Conservation (phyloP, 2,888 invertebrate species). For the Acholoe squamosa region DNA sequence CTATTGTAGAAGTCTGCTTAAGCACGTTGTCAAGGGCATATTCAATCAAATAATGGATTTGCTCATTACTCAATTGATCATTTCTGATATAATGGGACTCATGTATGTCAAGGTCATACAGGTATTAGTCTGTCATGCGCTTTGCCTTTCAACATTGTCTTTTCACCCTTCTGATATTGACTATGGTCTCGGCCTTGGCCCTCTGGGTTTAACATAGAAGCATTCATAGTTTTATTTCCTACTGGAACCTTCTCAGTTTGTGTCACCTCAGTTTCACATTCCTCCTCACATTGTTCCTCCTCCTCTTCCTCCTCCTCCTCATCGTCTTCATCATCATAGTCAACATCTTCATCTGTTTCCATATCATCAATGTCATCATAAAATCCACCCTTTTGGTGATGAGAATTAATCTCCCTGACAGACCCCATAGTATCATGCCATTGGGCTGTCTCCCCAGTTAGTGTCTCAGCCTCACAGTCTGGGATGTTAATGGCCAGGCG, state of each 20-base stretch:
- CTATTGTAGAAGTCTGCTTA: too few relatives aligned
- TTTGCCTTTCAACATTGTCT: background rate
- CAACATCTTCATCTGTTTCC: background rate
- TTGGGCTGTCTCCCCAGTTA: background rate
- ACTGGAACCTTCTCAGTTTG: background rate
- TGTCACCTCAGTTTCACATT: background rate
- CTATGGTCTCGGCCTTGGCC: background rate
- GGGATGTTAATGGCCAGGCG: constrained; percentile 34
- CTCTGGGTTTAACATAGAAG: background rate
- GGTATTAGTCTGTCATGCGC: constrained; percentile 8
- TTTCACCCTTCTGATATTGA: background rate
- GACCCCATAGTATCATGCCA: constrained; percentile 5
- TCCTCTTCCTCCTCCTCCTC: constrained; percentile 46
- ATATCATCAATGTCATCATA: constrained; percentile 36
- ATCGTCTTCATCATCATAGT: constrained; percentile 40
- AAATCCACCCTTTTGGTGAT: constrained; percentile 2
- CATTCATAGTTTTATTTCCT: background rate
- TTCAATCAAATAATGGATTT: too few relatives aligned
- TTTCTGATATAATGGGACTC: too few relatives aligned
- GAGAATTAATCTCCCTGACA: background rate
- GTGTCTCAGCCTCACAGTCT: constrained; percentile 60
- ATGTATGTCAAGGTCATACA: constrained; percentile 19
- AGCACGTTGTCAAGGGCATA: too few relatives aligned
- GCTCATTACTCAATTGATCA: too few relatives aligned
- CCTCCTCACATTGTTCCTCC: background rate